These are phyloP conservation scores for Saccopteryx bilineata DNA, from an alignment of 2,113 vertebrate species.

Conservation along the genomic window DNA sequence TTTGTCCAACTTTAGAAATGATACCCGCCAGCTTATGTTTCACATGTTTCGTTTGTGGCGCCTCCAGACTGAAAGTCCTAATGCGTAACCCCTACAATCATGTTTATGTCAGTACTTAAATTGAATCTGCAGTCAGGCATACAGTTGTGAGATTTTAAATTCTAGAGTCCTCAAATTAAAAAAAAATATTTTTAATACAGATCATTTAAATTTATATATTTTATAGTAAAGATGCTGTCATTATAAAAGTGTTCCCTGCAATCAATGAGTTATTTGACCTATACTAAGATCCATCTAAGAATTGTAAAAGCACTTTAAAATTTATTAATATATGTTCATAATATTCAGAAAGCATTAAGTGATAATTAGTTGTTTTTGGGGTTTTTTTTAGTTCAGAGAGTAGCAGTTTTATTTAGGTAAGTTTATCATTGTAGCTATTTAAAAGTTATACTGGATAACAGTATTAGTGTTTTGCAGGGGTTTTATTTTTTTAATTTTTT, in stretches of 20 bases:
- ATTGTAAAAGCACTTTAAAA: background rate
- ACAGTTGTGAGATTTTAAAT: background rate
- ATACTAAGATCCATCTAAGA: background rate
- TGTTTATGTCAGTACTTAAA: background rate
- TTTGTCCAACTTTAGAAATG: conserved; percentile 95
- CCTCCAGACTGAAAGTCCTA: no score
- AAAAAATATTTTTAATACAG: background rate
- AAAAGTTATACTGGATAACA: background rate
- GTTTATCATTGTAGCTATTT: background rate
- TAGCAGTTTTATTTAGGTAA: background rate
- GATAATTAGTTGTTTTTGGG: background rate
- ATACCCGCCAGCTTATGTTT: conserved; percentile 97
- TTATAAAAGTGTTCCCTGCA: background rate
- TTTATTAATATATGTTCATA: conserved; percentile 3
- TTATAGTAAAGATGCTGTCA: background rate
- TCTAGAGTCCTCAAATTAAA: conserved; percentile 4
- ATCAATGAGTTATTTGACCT: background rate
- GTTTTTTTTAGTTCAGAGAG: background rate
- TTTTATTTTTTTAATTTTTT: conserved; percentile 41
- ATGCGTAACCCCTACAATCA: background rate
- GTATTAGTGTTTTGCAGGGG: background rate
- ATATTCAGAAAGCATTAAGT: conserved; percentile 27
- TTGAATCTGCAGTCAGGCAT: background rate
- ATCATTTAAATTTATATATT: conserved; percentile 6
- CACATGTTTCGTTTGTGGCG: conserved; percentile 92